Evolutionary conservation across 2,888 invertebrate species (phyloP).

Genomic region (Tipula unca): DNA sequence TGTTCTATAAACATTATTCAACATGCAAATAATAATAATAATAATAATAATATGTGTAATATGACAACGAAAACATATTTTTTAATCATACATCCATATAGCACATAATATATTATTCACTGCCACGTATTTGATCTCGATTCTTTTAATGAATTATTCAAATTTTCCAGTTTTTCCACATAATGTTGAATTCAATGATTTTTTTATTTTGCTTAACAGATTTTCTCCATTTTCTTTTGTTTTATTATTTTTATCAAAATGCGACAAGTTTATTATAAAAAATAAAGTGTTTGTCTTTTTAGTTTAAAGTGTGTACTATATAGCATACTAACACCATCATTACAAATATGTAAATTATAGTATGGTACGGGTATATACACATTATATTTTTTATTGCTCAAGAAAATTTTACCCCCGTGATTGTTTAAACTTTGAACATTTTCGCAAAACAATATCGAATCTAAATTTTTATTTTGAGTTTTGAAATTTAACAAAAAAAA

Average conservation of each 20-base stretch:
- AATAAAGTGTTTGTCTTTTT: not conserved
- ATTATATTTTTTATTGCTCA: no score
- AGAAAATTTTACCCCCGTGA: no score
- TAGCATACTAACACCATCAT: not conserved
- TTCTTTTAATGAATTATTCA: not conserved
- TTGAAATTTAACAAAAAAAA: no score
- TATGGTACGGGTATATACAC: no score
- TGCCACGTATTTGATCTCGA: not conserved
- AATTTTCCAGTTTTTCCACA: not conserved
- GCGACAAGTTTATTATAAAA: not conserved
- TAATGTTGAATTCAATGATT: not conserved
- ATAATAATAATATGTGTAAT: conserved; percentile 2
- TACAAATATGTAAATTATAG: no score
- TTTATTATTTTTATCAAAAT: not conserved
- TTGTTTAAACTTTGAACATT: no score
- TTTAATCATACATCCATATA: not conserved
- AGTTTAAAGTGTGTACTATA: not conserved
- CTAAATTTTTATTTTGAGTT: no score
- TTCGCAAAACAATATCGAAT: no score
- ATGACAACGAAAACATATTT: not conserved
- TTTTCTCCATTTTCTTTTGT: not conserved
- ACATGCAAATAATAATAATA: not conserved
- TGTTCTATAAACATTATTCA: not conserved
- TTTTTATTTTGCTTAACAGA: not conserved
- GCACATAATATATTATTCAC: not conserved